Base-by-base conservation (phyloP, 1,140 invertebrate species). In the Eumaeus atala region DNA sequence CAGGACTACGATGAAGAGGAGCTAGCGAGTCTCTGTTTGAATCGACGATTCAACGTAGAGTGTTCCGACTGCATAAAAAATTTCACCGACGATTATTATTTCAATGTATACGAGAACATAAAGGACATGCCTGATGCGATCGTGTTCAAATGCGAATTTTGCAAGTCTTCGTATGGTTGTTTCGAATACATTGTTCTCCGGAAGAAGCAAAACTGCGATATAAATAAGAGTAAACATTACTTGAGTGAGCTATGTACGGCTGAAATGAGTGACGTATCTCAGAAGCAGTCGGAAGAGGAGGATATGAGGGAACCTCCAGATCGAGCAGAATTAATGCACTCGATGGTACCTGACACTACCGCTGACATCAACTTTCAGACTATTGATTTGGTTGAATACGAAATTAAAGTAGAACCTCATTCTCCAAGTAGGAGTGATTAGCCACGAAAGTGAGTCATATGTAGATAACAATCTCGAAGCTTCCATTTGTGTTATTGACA, bases 181-280 rank as follows among this genome's bases (percentile, higher is more conserved):
- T 34, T 84, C 0, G 81, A 84, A 38, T 84, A 64, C 48, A 56
- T 68, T 0, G 71, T 84, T 16, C 74, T 78, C n/a, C 65, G 72
- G 16, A 66, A 78, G 40, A 81, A 75, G 42, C 38, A 47, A 0
- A 70, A 62, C 37, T 16, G 57, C 1, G 69, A 77, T 11, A 38
- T 49, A 3, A 48, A 16, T 17, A 74, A 67, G 21, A 61, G 61
- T 14, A 80, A 79, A 48, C 66, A 74, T 58, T 74, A 79, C 14
- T 49, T 81, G 9, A 81, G 77, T 34, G 80, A 84, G 17, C 48
- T 84, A 0, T 84, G 80, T 56, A 79, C 76, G 0, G 48, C 76
- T 0, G 70, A 81, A 54, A 81, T 84, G 72, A 81, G 77, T 44
- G 73, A 70, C 12, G 59, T 60, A 17, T 64, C 53, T 12, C 49